Percentiles rank a stretch among this genome's conserved stretches.
phyloP scores from a whole-genome alignment of 2,888 invertebrate genomes.

The Plebejus melissa region DNA sequence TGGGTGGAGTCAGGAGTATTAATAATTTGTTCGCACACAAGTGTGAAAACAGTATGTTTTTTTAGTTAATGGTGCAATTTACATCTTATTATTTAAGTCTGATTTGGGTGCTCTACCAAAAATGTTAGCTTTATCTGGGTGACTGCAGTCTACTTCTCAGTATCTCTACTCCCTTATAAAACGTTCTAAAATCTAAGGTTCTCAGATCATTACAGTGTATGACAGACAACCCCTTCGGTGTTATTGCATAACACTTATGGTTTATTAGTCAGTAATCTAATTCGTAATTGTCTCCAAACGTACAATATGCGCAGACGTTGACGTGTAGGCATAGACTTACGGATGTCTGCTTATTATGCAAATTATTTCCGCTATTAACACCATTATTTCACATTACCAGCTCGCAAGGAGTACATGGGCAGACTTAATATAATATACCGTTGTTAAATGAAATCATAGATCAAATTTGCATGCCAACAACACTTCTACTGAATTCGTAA shows the following conservation, averaged over 20 bases:
- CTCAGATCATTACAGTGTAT: too few species aligned
- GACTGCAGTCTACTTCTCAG: too few species aligned
- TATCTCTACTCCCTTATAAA: too few species aligned
- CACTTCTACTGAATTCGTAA: slow-evolving; percentile 7
- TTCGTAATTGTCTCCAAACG: neutral
- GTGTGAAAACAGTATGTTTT: neutral
- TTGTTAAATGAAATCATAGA: slow-evolving; percentile 13
- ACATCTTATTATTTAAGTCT: too few species aligned
- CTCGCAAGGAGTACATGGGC: neutral
- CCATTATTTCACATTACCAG: slow-evolving; percentile 11
- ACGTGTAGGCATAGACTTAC: neutral
- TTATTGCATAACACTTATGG: too few species aligned
- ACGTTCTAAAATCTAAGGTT: too few species aligned
- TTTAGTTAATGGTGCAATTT: too few species aligned
- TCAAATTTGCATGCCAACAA: slow-evolving; percentile 13
- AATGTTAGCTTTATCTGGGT: too few species aligned
- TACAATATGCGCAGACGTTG: neutral
- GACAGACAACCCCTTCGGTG: too few species aligned
- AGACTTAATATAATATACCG: slow-evolving; percentile 20
- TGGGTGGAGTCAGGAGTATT: neutral
- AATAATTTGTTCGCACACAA: neutral
- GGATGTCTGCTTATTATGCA: slow-evolving; percentile 13
- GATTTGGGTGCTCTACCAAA: too few species aligned
- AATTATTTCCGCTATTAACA: slow-evolving; percentile 15
- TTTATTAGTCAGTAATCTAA: neutral